Conservation (phyloP, 2,113 vertebrate genomes). For the Tympanuchus pallidicinctus region DNA sequence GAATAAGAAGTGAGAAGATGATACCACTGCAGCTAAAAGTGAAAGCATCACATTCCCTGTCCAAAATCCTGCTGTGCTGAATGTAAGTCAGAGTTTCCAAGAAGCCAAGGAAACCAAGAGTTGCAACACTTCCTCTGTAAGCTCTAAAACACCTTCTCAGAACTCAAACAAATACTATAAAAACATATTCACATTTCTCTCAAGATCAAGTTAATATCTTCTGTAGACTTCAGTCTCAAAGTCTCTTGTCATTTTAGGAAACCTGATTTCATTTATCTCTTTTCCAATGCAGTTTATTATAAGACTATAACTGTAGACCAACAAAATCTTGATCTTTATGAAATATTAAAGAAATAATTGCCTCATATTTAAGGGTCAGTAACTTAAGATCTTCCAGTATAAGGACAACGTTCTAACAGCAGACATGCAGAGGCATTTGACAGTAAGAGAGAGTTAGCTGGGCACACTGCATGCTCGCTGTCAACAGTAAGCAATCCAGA, state of each 20-base stretch:
- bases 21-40: constrained; percentile 65
- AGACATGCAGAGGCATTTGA: neutral
- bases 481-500: neutral
- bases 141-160: neutral
- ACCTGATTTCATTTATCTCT: neutral
- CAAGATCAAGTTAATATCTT: neutral
- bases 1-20: constrained; percentile 53
- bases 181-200: neutral
- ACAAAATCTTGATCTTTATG: neutral
- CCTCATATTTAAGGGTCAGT: neutral
- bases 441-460: neutral
- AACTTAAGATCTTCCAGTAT: neutral
- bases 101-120: neutral
- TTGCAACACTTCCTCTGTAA: neutral
- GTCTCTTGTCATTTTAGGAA: neutral
- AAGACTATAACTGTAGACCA: neutral
- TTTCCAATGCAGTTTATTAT: neutral
- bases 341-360: neutral
- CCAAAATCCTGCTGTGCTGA: constrained; percentile 17
- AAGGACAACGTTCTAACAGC: neutral
- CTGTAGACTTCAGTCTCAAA: neutral
- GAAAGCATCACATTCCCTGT: constrained; percentile 56
- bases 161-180: neutral
- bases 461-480: neutral
- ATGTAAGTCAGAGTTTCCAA: neutral